Evolutionary conservation across 2,888 invertebrate genomes (phyloP).

Genomic region (Cosmia pyralina): DNA sequence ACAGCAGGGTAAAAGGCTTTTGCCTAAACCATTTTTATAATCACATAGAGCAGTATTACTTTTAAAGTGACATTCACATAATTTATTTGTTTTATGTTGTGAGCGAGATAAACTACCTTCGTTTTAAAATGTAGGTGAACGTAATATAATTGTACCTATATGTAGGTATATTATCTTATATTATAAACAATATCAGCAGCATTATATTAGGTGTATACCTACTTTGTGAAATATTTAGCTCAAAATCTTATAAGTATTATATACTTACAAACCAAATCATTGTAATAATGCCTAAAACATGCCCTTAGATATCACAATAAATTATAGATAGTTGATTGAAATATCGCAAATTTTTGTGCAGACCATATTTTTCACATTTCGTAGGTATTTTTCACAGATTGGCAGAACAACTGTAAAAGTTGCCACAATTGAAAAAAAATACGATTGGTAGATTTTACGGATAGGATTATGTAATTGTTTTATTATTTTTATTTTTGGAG

Average conservation of each 20-base stretch:
- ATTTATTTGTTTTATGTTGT: slow-evolving; percentile 3
- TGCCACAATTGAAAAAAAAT: slow-evolving; percentile 11
- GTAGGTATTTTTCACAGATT: neutral
- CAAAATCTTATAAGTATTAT: slow-evolving; percentile 23
- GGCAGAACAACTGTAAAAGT: slow-evolving; percentile 3
- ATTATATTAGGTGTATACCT: slow-evolving; percentile 13
- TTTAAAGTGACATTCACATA: slow-evolving; percentile 7
- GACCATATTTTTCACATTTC: slow-evolving; percentile 9
- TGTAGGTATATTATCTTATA: slow-evolving; percentile 9
- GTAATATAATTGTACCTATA: neutral
- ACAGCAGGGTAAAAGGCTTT: slow-evolving; percentile 58
- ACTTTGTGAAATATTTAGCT: slow-evolving; percentile 36
- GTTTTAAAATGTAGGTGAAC: slow-evolving; percentile 12
- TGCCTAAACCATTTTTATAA: slow-evolving; percentile 49
- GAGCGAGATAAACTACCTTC: neutral
- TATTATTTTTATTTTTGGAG: neutral
- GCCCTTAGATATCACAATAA: slow-evolving; percentile 10
- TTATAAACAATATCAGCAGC: slow-evolving; percentile 37
- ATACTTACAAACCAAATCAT: slow-evolving; percentile 27
- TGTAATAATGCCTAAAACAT: slow-evolving; percentile 19
- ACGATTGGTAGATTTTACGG: slow-evolving; percentile 28
- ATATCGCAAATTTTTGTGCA: slow-evolving; percentile 30
- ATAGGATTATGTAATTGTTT: neutral
- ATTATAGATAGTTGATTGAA: slow-evolving; percentile 33
- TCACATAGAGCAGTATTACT: slow-evolving; percentile 14